These are phyloP conservation scores for Ancistrus triradiatus DNA, from an alignment of 2,113 vertebrate species.

Conservation along the genomic window DNA sequence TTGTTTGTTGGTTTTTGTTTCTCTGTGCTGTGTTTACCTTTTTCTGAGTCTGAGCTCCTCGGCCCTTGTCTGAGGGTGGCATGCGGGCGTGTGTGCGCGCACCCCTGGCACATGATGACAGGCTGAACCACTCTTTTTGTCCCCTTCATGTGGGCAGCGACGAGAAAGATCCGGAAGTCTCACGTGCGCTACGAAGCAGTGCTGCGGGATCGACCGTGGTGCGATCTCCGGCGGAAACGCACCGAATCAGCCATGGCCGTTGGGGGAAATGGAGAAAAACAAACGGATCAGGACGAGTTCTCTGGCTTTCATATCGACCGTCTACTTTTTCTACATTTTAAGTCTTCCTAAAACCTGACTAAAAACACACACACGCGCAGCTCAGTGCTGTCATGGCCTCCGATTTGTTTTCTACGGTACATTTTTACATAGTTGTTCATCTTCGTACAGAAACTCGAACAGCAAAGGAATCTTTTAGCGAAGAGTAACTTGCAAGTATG, in stretches of 20 bases:
- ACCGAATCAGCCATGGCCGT: conserved; percentile 7
- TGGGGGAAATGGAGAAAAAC: not conserved
- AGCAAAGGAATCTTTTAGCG: conserved; percentile 10
- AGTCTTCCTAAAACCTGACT: conserved; percentile 72
- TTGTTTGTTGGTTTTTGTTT: too few relatives aligned
- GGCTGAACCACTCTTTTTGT: conserved; percentile 6
- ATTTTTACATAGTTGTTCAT: conserved; percentile 77
- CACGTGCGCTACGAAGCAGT: not conserved
- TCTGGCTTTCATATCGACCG: conserved; percentile 44
- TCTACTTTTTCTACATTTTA: conserved; percentile 78
- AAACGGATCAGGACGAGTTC: conserved; percentile 26
- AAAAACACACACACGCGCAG: conserved; percentile 52
- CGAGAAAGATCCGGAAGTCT: conserved; percentile 28
- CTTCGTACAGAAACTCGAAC: conserved; percentile 68
- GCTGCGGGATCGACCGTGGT: not conserved
- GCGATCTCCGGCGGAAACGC: conserved; percentile 17
- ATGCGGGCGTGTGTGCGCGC: not conserved
- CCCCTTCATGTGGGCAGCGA: conserved; percentile 10
- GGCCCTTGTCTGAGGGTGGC: not conserved
- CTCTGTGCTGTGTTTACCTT: conserved; percentile 30
- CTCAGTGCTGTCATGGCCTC: conserved; percentile 64
- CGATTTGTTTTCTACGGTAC: conserved; percentile 74
- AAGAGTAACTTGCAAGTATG: conserved; percentile 46
- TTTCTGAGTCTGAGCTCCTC: not conserved
- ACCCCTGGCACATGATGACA: not conserved